These are phyloP conservation scores for Esox niger DNA, from an alignment of 2,113 vertebrate genomes.

Conservation along the genomic window DNA sequence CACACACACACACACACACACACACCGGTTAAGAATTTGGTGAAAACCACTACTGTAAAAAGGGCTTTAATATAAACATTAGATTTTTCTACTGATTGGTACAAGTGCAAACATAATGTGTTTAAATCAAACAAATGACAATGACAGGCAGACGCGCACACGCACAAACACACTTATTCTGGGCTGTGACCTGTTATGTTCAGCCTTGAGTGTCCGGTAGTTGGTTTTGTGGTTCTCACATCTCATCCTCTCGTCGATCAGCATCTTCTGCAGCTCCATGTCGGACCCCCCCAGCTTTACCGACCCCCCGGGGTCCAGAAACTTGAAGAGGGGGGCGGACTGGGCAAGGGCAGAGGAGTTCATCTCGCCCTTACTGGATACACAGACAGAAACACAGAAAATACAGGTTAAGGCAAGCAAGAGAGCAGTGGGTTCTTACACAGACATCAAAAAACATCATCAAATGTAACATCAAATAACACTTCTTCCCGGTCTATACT, in stretches of 20 bases:
- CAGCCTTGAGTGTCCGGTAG: constrained; percentile 84
- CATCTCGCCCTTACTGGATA: constrained; percentile 48
- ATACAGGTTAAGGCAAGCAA: not conserved
- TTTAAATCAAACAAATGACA: too few species aligned
- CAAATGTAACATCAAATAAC: not conserved
- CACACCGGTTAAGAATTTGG: too few species aligned
- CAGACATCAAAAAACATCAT: not conserved
- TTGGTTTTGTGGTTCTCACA: constrained; percentile 87
- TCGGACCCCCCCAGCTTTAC: constrained; percentile 58
- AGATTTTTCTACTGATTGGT: too few species aligned
- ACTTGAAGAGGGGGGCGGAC: constrained; percentile 42
- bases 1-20: too few species aligned
- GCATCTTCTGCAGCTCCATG: constrained; percentile 84
- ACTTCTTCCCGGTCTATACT: not conserved
- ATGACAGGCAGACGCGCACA: constrained; percentile 4
- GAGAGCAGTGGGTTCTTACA: not conserved
- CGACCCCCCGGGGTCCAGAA: constrained; percentile 72
- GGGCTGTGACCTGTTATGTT: constrained; percentile 77
- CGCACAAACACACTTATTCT: not conserved
- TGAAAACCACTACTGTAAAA: too few species aligned
- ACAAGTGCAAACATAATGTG: too few species aligned
- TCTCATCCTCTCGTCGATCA: constrained; percentile 84
- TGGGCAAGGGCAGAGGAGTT: constrained; percentile 47
- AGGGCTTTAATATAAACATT: too few species aligned
- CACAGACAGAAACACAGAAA: not conserved